Evolutionary conservation across 2,888 invertebrate genomes (phyloP), one percentile per base, ranked within the genome.

Genomic region (Monopis laevigella): DNA sequence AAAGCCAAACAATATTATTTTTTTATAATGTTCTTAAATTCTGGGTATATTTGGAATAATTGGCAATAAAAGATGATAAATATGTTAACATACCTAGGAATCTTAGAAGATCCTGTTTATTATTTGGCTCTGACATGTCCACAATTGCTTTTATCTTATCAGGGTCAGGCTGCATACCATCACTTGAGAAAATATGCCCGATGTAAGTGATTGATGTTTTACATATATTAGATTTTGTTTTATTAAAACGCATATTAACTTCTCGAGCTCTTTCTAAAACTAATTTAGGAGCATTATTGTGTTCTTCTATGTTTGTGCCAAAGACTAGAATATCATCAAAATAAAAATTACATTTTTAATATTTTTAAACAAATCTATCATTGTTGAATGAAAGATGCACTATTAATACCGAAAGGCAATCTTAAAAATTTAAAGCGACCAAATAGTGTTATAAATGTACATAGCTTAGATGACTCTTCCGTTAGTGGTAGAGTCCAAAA

Each of bases 1-100:
- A 62, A 3, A 28, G 11, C 48, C 50, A 62, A 16, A 29, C 34
- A 28, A 26, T 43, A 28, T 56, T 42, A 42, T 56, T 53, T 24
- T 49, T 45, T 11, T 56, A 39, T 8, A 58, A 40, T 12, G 30
- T 12, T 35, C 44, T 35, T 14, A 48, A 13, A 27, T 12, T 10
- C 19, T 35, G 7, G n/a, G 35, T 42, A 30, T 41, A 28, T 16
- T 44, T 12, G 17, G 51, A 49, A 6, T 45, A 17, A 26, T 50
- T 41, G 41, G 38, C 10, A 26, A 50, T 47, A 21, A 44, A 51
- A 2, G 45, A 27, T 17, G 45, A 38, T 21, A 52, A 39, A 41
- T 46, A 49, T 18, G 47, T 51, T 3, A 48, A 30, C 46, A 52
- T 49, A 1, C 50, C 52, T 28, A 52, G 14, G n/a, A 50, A 48